A percentile compares a stretch with the other conserved stretches of the same genome.
These are phyloP conservation scores for Oncorhynchus keta DNA, from an alignment of 2,113 vertebrate genomes.

Conservation along the genomic window DNA sequence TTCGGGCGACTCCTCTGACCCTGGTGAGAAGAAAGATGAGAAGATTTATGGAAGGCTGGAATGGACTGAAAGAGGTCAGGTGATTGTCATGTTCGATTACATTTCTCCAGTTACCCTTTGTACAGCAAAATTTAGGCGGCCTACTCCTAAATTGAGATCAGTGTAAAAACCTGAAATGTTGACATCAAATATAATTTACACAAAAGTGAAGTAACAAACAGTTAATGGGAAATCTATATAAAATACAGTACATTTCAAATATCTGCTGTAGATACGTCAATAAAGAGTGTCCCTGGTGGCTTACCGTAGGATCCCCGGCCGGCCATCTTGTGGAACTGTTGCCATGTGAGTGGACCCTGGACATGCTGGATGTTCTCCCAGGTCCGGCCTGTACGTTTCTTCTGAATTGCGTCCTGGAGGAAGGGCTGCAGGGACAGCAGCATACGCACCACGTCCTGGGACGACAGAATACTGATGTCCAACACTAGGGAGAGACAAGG, in stretches of 20 bases:
- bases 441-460: conserved; percentile 96
- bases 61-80: too few species aligned
- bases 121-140: too few species aligned
- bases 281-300: neutral
- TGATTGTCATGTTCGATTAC: too few species aligned
- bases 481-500: conserved; percentile 70
- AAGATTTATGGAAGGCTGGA: too few species aligned
- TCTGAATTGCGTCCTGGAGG: conserved; percentile 96
- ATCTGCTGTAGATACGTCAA: too few species aligned
- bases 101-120: too few species aligned
- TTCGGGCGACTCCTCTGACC: conserved; percentile 96
- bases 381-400: conserved; percentile 93
- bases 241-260: too few species aligned
- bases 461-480: conserved; percentile 94
- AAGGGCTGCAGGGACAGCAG: conserved; percentile 95
- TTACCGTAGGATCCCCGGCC: conserved; percentile 94
- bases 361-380: conserved; percentile 99
- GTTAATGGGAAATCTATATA: too few species aligned
- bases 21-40: conserved; percentile 45
- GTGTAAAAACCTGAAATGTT: too few species aligned
- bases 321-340: conserved; percentile 99
- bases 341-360: conserved; percentile 97
- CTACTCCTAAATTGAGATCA: too few species aligned
- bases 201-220: too few species aligned
- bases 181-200: too few species aligned